phyloP scores from a whole-genome alignment of 2,113 vertebrate genomes.

The Podocnemis expansa region DNA sequence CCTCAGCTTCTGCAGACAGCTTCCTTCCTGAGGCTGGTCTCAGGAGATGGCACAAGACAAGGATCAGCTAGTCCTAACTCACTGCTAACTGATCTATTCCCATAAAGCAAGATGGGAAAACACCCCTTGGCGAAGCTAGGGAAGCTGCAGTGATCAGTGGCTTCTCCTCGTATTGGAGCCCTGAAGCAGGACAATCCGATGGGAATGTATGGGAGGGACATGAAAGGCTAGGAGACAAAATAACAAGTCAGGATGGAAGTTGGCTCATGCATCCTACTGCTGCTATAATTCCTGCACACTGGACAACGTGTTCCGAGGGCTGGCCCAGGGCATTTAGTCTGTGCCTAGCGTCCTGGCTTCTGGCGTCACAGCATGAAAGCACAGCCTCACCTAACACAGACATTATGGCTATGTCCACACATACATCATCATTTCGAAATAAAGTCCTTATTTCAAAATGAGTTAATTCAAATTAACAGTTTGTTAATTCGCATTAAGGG shows the following conservation, averaged over 20 bases:
- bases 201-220: background rate
- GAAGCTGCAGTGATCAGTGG: background rate
- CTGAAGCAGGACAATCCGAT: background rate
- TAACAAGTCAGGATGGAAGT: fast-evolving
- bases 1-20: background rate
- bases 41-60: background rate
- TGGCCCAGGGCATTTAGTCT: background rate
- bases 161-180: background rate
- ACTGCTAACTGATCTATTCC: background rate
- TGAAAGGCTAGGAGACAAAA: background rate
- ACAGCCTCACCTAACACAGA: background rate
- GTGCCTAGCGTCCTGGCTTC: background rate
- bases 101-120: background rate
- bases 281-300: background rate
- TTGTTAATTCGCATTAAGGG: too few species aligned
- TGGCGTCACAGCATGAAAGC: background rate
- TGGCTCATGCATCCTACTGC: background rate
- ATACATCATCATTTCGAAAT: too few species aligned
- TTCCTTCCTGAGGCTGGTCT: too few species aligned
- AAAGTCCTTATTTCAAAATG: too few species aligned
- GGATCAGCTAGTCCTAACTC: background rate
- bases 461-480: too few species aligned
- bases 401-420: too few species aligned
- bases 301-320: background rate
- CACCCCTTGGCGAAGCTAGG: background rate